Percentiles rank a stretch among this genome's conserved stretches.
Evolutionary conservation across 2,797 vertebrate species (phyloP).

Genomic region (Ptychadena robeensis): DNA sequence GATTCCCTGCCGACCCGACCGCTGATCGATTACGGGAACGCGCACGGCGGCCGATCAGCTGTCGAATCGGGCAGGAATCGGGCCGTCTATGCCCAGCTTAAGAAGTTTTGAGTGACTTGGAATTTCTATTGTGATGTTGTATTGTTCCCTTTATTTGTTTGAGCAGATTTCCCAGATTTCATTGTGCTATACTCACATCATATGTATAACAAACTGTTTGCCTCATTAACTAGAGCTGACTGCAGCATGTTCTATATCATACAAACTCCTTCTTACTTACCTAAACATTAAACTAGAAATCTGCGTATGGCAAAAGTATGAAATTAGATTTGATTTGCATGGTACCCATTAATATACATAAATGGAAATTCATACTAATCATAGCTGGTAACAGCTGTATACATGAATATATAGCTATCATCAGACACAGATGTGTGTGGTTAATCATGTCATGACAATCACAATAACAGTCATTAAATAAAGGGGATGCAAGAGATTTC

Average conservation of each 20-base stretch:
- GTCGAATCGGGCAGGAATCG: too few species aligned
- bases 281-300: neutral
- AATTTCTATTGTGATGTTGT: too few species aligned
- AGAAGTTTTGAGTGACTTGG: too few species aligned
- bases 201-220: too few species aligned
- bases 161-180: too few species aligned
- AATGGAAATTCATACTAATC: neutral
- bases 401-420: neutral
- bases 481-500: neutral
- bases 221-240: neutral
- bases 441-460: constrained; percentile 1
- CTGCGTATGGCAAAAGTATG: neutral
- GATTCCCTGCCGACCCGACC: too few species aligned
- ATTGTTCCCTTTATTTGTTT: too few species aligned
- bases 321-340: constrained; percentile 3
- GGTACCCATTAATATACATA: neutral
- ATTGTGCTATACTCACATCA: too few species aligned
- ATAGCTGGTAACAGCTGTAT: neutral
- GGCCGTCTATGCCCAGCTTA: too few species aligned
- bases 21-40: too few species aligned
- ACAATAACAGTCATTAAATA: constrained; percentile 8
- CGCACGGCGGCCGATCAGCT: too few species aligned
- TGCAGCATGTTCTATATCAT: neutral
- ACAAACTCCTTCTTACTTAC: neutral
- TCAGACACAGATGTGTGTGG: neutral